phyloP scores from a whole-genome alignment of 2,797 vertebrate genomes.

The Protosalanx chinensis region DNA sequence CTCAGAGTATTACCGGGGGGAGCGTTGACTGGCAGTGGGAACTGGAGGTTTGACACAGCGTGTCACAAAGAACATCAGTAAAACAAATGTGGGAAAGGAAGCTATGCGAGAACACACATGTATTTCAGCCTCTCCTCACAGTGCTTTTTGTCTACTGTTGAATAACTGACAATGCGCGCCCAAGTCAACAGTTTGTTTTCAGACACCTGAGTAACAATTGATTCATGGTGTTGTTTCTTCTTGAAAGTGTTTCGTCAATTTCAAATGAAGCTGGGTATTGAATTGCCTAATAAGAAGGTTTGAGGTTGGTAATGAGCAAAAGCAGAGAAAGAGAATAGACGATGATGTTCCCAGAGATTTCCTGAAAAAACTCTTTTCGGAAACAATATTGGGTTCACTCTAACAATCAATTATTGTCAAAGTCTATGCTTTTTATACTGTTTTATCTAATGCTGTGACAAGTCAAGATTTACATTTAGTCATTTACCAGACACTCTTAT shows the following conservation, averaged over 20 bases:
- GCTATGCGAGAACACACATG: neutral
- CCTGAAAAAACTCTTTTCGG: neutral
- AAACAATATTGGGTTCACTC: neutral
- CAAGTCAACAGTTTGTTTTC: neutral
- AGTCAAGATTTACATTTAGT: too few relatives aligned
- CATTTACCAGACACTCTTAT: too few relatives aligned
- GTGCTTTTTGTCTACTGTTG: neutral
- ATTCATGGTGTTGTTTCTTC: neutral
- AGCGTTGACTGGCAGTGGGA: neutral
- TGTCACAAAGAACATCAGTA: neutral
- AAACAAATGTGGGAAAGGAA: neutral
- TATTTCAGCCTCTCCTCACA: neutral
- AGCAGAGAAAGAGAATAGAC: neutral
- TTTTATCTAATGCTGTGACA: too few relatives aligned
- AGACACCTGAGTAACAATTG: neutral
- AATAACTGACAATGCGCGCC: neutral
- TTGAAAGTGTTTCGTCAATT: slow-evolving; percentile 5
- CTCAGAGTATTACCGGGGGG: neutral
- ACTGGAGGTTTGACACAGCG: neutral
- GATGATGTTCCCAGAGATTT: neutral
- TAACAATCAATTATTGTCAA: too few relatives aligned
- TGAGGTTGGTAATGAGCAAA: neutral
- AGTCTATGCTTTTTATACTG: too few relatives aligned
- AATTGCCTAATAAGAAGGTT: neutral
- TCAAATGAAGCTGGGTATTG: neutral